phyloP scores from a whole-genome alignment of 2,888 invertebrate genomes.

The Pammene fasciana region DNA sequence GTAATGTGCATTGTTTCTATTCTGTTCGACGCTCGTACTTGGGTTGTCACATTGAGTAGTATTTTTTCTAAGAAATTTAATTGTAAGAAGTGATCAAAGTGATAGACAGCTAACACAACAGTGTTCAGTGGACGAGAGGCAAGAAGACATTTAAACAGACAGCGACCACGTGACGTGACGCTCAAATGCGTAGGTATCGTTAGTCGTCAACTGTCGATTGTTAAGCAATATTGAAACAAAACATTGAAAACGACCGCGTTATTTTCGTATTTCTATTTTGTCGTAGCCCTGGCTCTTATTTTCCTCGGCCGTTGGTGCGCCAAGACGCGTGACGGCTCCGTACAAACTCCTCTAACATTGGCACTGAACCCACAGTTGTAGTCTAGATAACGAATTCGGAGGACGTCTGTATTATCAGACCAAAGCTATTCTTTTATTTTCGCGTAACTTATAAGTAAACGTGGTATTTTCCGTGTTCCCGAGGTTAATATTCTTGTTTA shows the following conservation, averaged over 20 bases:
- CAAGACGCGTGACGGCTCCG: constrained; percentile 78
- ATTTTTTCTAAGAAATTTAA: constrained; percentile 16
- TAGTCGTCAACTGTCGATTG: constrained; percentile 52
- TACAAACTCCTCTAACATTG: constrained; percentile 75
- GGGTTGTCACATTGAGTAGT: constrained; percentile 14
- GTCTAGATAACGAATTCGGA: constrained; percentile 75
- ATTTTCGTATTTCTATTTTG: constrained; percentile 73
- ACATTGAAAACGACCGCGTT: constrained; percentile 62
- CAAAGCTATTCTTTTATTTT: constrained; percentile 42
- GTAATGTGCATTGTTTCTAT: constrained; percentile 27
- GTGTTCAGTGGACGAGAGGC: constrained; percentile 11
- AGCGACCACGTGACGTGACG: constrained; percentile 26
- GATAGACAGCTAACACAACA: constrained; percentile 22
- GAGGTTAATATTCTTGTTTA: constrained; percentile 51
- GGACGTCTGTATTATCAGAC: constrained; percentile 55
- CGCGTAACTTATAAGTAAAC: constrained; percentile 20
- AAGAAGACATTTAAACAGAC: constrained; percentile 17
- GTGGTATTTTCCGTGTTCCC: constrained; percentile 41
- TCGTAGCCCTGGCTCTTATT: constrained; percentile 72
- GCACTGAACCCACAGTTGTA: constrained; percentile 78
- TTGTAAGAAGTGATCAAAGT: constrained; percentile 12
- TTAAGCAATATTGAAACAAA: constrained; percentile 51
- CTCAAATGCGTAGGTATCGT: constrained; percentile 30
- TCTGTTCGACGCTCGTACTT: constrained; percentile 11
- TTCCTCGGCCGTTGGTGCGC: constrained; percentile 74